Conservation (phyloP, 2,888 invertebrate species). For the Gastracanthus pulcherrimus region DNA sequence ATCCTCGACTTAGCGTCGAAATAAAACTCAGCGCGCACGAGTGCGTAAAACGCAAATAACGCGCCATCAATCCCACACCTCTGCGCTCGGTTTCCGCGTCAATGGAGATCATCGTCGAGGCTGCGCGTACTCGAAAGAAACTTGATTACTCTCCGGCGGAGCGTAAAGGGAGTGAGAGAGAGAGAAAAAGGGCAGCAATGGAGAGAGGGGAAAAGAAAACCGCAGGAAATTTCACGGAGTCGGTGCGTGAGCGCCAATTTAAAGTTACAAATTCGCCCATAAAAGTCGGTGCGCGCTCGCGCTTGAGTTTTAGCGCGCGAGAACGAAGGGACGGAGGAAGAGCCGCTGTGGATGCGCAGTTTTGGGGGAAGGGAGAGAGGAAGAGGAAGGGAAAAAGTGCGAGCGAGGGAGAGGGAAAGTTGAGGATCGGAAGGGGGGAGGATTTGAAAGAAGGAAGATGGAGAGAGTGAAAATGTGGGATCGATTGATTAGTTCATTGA, state of each 20-base stretch:
- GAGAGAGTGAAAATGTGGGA: slow-evolving; percentile 43
- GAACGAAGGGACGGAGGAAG: slow-evolving; percentile 18
- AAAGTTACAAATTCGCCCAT: slow-evolving; percentile 75
- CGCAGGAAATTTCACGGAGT: slow-evolving; percentile 59
- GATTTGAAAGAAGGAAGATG: slow-evolving; percentile 1
- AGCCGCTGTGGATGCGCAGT: slow-evolving; percentile 2
- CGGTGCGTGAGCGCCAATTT: slow-evolving; percentile 67
- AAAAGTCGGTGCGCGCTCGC: slow-evolving; percentile 65
- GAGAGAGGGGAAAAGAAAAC: slow-evolving; percentile 45
- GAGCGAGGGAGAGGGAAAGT: not conserved
- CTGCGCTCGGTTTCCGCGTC: slow-evolving; percentile 35
- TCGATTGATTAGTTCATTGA: slow-evolving; percentile 43
- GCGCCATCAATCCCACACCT: too few species aligned
- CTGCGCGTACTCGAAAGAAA: slow-evolving; percentile 15
- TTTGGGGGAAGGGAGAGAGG: not conserved
- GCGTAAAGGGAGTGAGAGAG: slow-evolving; percentile 25
- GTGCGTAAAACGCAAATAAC: too few species aligned
- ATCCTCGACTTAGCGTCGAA: too few species aligned
- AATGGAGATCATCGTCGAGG: slow-evolving; percentile 34
- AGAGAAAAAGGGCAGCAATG: not conserved
- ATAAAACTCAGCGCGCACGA: not conserved
- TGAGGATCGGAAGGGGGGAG: not conserved
- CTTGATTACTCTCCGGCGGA: slow-evolving; percentile 45
- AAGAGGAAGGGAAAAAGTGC: too few species aligned
- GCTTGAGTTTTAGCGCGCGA: slow-evolving; percentile 9